Conservation (phyloP, 2,888 invertebrate genomes). For the Syrista parreyssii region DNA sequence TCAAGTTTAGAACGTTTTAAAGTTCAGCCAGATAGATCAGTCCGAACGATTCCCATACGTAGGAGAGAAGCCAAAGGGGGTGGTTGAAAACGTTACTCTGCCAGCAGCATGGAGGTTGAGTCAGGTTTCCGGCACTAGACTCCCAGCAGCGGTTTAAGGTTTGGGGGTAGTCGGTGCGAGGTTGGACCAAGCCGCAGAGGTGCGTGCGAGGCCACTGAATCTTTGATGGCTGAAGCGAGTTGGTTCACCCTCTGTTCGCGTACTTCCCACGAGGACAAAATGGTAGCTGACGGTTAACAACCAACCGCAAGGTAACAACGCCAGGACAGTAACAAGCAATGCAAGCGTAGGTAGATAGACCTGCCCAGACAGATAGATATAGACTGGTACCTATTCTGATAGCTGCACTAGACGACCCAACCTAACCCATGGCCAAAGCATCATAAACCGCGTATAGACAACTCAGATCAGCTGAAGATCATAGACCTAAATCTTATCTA, state of each 20-base stretch:
- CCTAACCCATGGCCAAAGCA: neutral
- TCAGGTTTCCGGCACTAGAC: neutral
- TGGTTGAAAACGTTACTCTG: neutral
- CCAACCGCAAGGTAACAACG: conserved; percentile 28
- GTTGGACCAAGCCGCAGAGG: conserved; percentile 45
- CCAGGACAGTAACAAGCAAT: neutral
- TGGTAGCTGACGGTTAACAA: conserved; percentile 31
- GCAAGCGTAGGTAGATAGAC: neutral
- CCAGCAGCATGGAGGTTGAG: neutral
- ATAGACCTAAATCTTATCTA: neutral
- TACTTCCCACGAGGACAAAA: conserved; percentile 37
- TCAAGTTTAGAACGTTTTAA: neutral
- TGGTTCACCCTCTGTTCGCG: conserved; percentile 36
- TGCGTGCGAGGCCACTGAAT: conserved; percentile 59
- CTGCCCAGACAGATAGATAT: neutral
- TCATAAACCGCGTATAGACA: neutral
- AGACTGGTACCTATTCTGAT: neutral
- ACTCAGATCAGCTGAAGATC: neutral
- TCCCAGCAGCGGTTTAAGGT: conserved; percentile 33
- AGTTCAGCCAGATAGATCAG: neutral
- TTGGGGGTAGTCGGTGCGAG: conserved; percentile 45
- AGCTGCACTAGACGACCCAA: neutral
- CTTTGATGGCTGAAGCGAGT: conserved; percentile 56
- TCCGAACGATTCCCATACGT: neutral
- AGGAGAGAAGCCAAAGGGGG: neutral